phyloP scores from a whole-genome alignment of 2,113 vertebrate species.

The Carlito syrichta region DNA sequence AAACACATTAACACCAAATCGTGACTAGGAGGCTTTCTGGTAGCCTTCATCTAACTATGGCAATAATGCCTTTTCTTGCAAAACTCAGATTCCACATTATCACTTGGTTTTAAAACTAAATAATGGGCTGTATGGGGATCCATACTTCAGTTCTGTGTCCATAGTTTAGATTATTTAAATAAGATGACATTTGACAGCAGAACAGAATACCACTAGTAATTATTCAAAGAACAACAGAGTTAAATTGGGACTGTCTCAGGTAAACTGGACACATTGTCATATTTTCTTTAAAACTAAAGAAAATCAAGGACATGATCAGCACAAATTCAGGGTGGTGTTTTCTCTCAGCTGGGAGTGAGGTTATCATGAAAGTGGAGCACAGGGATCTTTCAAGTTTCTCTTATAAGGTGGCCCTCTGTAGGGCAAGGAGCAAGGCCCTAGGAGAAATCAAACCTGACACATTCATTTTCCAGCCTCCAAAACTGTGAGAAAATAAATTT shows the following conservation, averaged over 20 bases:
- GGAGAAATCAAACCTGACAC: background rate
- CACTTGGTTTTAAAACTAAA: background rate
- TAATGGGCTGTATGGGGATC: background rate
- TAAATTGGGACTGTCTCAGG: background rate
- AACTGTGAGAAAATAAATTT: background rate
- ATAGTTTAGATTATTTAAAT: background rate
- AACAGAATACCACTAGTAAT: background rate
- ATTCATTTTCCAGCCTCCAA: background rate
- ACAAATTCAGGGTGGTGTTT: too few relatives aligned
- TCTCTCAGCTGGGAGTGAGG: too few relatives aligned
- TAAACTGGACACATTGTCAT: background rate
- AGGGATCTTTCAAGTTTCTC: too few relatives aligned
- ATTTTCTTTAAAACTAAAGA: background rate
- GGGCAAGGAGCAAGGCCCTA: background rate
- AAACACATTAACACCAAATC: background rate
- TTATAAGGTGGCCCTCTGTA: background rate
- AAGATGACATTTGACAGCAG: background rate
- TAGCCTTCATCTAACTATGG: background rate
- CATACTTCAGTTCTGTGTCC: background rate
- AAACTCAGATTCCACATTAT: background rate
- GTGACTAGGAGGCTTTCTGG: background rate
- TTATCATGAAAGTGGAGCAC: too few relatives aligned
- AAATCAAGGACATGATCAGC: background rate
- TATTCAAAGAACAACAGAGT: background rate
- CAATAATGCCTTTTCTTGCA: background rate